Evolutionary conservation across 2,797 vertebrate species (phyloP).

Genomic region (Hybognathus amarus): DNA sequence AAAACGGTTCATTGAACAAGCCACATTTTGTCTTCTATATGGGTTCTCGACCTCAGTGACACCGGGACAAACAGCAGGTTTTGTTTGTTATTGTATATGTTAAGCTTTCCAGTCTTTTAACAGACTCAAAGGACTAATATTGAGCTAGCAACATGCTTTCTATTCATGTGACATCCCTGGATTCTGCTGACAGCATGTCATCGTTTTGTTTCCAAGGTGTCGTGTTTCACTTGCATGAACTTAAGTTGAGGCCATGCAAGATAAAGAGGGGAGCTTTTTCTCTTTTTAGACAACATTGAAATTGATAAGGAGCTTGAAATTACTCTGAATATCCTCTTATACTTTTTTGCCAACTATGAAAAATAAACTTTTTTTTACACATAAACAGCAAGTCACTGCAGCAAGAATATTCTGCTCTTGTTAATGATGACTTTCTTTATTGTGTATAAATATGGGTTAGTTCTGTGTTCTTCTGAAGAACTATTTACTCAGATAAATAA

Average conservation of each 20-base stretch:
- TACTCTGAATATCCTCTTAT: not conserved
- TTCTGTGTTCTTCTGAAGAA: not conserved
- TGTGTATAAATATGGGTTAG: not conserved
- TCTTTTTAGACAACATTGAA: not conserved
- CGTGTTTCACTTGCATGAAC: slow-evolving; percentile 19
- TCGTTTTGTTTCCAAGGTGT: slow-evolving; percentile 30
- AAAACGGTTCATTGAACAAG: not conserved
- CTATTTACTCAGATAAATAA: not conserved
- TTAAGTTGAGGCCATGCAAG: not conserved
- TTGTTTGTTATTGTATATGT: slow-evolving; percentile 39
- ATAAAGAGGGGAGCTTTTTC: not conserved
- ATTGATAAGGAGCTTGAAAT: not conserved
- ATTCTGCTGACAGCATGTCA: slow-evolving; percentile 43
- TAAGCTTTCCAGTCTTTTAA: slow-evolving; percentile 21
- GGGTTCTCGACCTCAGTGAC: slow-evolving; percentile 13
- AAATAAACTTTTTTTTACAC: not conserved
- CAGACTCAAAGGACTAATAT: slow-evolving; percentile 25
- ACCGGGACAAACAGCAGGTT: slow-evolving; percentile 3
- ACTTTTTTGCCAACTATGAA: not conserved
- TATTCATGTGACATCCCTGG: slow-evolving; percentile 28
- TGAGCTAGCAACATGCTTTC: slow-evolving; percentile 22
- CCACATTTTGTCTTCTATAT: not conserved
- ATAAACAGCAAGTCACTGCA: not conserved
- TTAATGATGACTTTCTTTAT: not conserved
- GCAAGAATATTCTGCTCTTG: not conserved